A percentile compares a stretch with the other conserved stretches of the same genome.
These are phyloP conservation scores for Sprattus sprattus DNA, from an alignment of 2,113 vertebrate species.

Conservation along the genomic window DNA sequence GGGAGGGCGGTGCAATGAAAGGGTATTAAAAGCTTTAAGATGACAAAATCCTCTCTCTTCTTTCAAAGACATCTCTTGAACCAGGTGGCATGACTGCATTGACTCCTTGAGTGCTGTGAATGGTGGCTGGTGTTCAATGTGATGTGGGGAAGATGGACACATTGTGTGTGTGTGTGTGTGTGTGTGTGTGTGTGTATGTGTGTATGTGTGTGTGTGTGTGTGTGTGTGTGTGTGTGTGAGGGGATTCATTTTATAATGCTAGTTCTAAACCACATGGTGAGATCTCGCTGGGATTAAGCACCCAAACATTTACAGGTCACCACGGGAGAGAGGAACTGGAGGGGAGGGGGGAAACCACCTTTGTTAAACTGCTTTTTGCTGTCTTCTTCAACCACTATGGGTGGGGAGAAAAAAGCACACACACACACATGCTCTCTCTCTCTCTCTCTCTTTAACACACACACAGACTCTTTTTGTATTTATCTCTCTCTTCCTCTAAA, in stretches of 20 bases:
- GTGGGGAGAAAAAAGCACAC: not conserved
- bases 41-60: constrained; percentile 22
- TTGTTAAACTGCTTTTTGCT: constrained; percentile 31
- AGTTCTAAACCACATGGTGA: constrained; percentile 23
- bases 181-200: not conserved
- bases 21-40: constrained; percentile 14
- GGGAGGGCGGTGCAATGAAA: not conserved
- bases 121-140: not conserved
- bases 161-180: not conserved
- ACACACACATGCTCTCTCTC: not conserved
- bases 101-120: constrained; percentile 1
- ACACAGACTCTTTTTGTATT: not conserved
- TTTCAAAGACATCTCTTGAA: not conserved
- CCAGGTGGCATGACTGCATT: not conserved
- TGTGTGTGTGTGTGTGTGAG: not conserved
- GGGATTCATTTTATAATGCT: constrained; percentile 29
- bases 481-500: not conserved
- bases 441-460: not conserved
- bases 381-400: not conserved
- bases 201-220: not conserved
- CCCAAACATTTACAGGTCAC: constrained; percentile 22
- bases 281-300: constrained; percentile 37
- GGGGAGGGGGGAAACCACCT: constrained; percentile 16
- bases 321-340: not conserved
- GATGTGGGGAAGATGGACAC: not conserved